phyloP scores from a whole-genome alignment of 2,888 invertebrate species.

The Stramonita haemastoma region DNA sequence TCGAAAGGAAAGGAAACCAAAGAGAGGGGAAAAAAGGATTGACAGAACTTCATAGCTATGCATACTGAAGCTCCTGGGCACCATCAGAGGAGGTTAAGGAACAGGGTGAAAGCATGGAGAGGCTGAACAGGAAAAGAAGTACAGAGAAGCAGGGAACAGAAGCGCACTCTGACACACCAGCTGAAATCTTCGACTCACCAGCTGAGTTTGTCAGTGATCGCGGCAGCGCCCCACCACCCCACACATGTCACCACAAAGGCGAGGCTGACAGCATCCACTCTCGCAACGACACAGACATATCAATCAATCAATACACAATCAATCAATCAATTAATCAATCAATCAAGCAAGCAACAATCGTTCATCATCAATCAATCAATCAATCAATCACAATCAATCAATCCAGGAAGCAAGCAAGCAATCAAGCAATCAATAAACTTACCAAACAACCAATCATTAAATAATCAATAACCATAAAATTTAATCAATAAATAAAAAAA shows the following conservation, averaged over 20 bases:
- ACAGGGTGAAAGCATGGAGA: too few species aligned
- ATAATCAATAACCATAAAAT: not conserved
- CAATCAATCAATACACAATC: not conserved
- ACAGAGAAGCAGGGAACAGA: not conserved
- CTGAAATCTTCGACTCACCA: conserved; percentile 40
- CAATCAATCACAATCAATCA: not conserved
- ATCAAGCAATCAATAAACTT: not conserved
- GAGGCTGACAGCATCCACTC: conserved; percentile 41
- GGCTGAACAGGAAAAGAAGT: too few species aligned
- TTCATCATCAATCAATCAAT: not conserved
- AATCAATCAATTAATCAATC: not conserved
- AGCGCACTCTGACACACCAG: conserved; percentile 25
- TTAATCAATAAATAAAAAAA: not conserved
- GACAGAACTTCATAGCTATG: too few species aligned
- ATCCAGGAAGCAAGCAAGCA: not conserved
- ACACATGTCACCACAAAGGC: conserved; percentile 42
- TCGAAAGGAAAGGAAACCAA: too few species aligned
- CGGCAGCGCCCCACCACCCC: conserved; percentile 36
- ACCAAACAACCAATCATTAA: not conserved
- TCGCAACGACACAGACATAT: not conserved
- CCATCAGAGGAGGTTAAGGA: too few species aligned
- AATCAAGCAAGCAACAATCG: not conserved
- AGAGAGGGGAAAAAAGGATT: too few species aligned
- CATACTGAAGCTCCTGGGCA: too few species aligned
- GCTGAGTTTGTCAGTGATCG: conserved; percentile 36